Evolutionary conservation across 1,140 invertebrate genomes (phyloP), one percentile per base, ranked within the genome.

Genomic region (Lucilia sericata): DNA sequence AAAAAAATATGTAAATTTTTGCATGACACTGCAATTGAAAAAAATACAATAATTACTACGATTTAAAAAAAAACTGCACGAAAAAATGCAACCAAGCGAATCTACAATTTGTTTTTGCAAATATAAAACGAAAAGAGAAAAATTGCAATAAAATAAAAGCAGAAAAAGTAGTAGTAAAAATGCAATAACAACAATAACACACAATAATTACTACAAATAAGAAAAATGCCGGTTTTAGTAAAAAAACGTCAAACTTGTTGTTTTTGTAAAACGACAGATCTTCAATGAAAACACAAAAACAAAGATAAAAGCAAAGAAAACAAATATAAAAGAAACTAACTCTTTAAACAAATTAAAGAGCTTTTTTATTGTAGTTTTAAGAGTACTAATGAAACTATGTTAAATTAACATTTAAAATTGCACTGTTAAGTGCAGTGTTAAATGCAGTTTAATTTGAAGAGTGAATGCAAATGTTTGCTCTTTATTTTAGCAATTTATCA

Each of bases 11-110:
- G 21, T 21, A 12, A n/a, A 70, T 70, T 25, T 70, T 70, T 70
- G 65, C 65, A 70, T 70, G 65, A 70, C 65, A 70, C 21, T 70
- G n/a, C 65, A 70, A 70, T 21, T 21, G 19, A 70, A 70, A 70
- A 70, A 70, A 70, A 70, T 30, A 70, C 1, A 55, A 21, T 21
- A 25, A 70, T 70, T 70, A 70, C 65, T 70, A 70, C 65, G 9
- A 21, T 70, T 70, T 70, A 55, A 55, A 70, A 70, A 70, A 70
- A 70, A 70, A 21, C 1, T 70, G 65, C 65, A 70, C 65, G 65
- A 70, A 70, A 70, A 70, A 21, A 70, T 70, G 65, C 65, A 70
- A 70, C 65, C 65, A 70, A 70, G 65, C 65, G 21, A 5, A 5
- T 25, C 65, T 17, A n/a, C 12, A 21, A 19, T 55, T 70, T 70